A percentile compares a stretch with the other conserved stretches of the same genome.
phyloP scores from a whole-genome alignment of 92 coral and sea anemone genomes.

The Scolanthus callimorphus region DNA sequence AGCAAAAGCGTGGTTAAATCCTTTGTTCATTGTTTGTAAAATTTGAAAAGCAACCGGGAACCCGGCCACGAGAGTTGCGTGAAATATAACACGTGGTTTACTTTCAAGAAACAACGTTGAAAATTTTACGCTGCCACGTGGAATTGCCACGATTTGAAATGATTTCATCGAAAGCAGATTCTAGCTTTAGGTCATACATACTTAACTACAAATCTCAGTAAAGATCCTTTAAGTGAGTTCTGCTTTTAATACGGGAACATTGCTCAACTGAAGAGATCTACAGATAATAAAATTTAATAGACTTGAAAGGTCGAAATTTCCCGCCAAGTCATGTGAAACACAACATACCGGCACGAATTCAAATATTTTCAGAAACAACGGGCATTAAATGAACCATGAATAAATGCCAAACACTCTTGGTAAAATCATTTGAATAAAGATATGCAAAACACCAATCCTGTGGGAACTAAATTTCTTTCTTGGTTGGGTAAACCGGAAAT shows the following conservation, averaged over 20 bases:
- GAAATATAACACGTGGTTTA: slow-evolving; percentile 73
- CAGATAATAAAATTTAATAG: no score
- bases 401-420: neutral
- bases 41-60: slow-evolving; percentile 20
- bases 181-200: neutral
- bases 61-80: slow-evolving; percentile 9
- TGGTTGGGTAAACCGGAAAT: neutral
- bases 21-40: slow-evolving; percentile 35
- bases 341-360: neutral
- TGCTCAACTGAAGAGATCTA: no score
- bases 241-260: no score
- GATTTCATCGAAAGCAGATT: slow-evolving; percentile 57
- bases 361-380: neutral
- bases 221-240: no score
- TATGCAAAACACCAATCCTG: neutral
- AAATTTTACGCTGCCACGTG: slow-evolving; percentile 78
- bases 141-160: slow-evolving; percentile 39
- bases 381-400: neutral
- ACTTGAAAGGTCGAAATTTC: neutral
- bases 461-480: neutral
- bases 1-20: slow-evolving; percentile 13
- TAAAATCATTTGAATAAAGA: neutral
- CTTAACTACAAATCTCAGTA: neutral
- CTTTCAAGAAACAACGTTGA: slow-evolving; percentile 62
- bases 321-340: neutral